Evolutionary conservation across 2,888 invertebrate genomes (phyloP), one percentile per base, ranked within the genome.

Genomic region (Chrysolina americana): DNA sequence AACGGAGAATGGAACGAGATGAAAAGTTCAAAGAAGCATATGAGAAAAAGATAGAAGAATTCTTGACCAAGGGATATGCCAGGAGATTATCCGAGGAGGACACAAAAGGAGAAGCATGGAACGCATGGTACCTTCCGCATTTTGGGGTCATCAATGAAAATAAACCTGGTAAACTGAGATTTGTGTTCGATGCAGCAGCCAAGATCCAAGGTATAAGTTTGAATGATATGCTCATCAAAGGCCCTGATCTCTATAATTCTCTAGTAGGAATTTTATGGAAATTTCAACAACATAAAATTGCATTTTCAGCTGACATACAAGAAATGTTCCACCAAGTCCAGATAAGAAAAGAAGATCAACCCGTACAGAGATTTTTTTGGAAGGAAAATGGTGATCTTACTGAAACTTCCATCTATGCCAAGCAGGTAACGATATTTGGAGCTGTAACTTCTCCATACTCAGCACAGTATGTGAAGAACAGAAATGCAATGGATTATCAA

Each of bases 161-260:
- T n/a, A n/a, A n/a, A n/a, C n/a, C 62, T 23, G 62, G 62, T 10
- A 23, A 62, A 28, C 21, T 62, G 11, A 62, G 62, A 62, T 62
- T 28, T 5, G 62, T 62, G 5, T 28, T 62, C 13, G 21, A 62
- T 11, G 62, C 62, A n/a, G 62, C 21, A 62, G 62, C 62, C 15
- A 62, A 62, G n/a, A 36, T 11, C 8, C 3, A 21, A n/a, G 28
- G 62, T 23, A 62, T 8, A 6, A 62, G 62, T 28, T 62, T 62
- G 2, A 62, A 62, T n/a, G 62, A 28, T n/a, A n/a, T n/a, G n/a
- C n/a, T n/a, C n/a, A n/a, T n/a, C n/a, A n/a, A n/a, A n/a, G n/a
- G n/a, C n/a, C n/a, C n/a, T n/a, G n/a, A n/a, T n/a, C n/a, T n/a
- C n/a, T n/a, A n/a, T n/a, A n/a, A n/a, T n/a, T n/a, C n/a, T n/a